These are phyloP conservation scores for Crotalus adamanteus DNA, from an alignment of 2,797 vertebrate species.

Conservation along the genomic window DNA sequence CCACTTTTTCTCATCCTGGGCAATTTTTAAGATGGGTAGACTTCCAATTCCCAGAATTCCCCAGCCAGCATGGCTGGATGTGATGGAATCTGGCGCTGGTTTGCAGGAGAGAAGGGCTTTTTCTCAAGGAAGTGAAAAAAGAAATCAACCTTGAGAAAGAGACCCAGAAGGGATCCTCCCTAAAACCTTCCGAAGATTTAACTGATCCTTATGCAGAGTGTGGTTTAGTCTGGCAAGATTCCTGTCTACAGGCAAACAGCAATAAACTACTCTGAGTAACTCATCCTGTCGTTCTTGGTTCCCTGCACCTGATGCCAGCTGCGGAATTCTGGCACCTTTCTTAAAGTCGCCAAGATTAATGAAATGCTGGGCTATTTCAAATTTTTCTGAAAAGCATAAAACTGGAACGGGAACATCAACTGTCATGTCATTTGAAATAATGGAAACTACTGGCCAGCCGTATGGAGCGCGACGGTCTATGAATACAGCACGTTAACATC, in stretches of 20 bases:
- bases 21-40: not conserved
- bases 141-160: not conserved
- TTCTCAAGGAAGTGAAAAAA: not conserved
- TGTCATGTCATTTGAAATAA: not conserved
- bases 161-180: not conserved
- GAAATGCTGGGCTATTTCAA: not conserved
- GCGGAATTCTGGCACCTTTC: not conserved
- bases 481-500: not conserved
- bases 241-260: not conserved
- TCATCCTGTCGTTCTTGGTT: not conserved
- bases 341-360: not conserved
- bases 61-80: not conserved
- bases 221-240: not conserved
- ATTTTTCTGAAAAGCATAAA: not conserved
- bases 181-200: not conserved
- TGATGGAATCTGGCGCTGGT: not conserved
- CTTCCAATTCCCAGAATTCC: not conserved
- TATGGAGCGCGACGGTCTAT: not conserved
- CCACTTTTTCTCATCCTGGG: not conserved
- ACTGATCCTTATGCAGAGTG: not conserved
- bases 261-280: not conserved
- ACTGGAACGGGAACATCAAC: not conserved
- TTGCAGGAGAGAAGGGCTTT: not conserved
- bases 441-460: not conserved
- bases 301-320: not conserved